Percentiles rank a stretch among this genome's conserved stretches.
These are phyloP conservation scores for Carduelis carduelis DNA, from an alignment of 2,797 vertebrate genomes.

Conservation along the genomic window DNA sequence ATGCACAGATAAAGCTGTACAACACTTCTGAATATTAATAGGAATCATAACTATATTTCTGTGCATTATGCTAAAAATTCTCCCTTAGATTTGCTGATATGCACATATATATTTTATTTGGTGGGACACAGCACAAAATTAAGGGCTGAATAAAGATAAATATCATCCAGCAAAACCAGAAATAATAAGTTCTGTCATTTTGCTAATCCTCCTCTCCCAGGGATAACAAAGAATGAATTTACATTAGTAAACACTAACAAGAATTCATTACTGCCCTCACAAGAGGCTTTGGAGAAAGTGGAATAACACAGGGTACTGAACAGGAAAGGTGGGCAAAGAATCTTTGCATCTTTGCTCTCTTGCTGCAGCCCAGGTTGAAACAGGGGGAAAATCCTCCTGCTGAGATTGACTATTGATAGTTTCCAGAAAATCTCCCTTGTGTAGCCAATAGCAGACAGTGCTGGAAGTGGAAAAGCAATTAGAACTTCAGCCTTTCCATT, in stretches of 20 bases:
- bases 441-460: not conserved
- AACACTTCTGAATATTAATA: not conserved
- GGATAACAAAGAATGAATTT: slow-evolving; percentile 63
- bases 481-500: not conserved
- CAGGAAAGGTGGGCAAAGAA: not conserved
- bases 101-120: not conserved
- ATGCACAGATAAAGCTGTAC: not conserved
- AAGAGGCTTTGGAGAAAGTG: slow-evolving; percentile 33
- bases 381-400: not conserved
- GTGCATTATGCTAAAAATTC: not conserved
- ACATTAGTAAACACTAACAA: slow-evolving; percentile 59
- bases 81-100: not conserved
- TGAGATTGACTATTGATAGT: not conserved
- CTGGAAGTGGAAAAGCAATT: not conserved
- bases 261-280: slow-evolving; percentile 59
- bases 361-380: not conserved
- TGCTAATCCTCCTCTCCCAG: slow-evolving; percentile 50
- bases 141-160: slow-evolving; percentile 31
- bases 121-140: slow-evolving; percentile 21
- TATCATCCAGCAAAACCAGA: slow-evolving; percentile 30
- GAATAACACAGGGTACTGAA: not conserved
- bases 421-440: not conserved
- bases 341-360: not conserved
- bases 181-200: slow-evolving; percentile 61
- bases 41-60: not conserved